Evolutionary conservation across 2,797 vertebrate species (phyloP).

Genomic region (Sciurus carolinensis): DNA sequence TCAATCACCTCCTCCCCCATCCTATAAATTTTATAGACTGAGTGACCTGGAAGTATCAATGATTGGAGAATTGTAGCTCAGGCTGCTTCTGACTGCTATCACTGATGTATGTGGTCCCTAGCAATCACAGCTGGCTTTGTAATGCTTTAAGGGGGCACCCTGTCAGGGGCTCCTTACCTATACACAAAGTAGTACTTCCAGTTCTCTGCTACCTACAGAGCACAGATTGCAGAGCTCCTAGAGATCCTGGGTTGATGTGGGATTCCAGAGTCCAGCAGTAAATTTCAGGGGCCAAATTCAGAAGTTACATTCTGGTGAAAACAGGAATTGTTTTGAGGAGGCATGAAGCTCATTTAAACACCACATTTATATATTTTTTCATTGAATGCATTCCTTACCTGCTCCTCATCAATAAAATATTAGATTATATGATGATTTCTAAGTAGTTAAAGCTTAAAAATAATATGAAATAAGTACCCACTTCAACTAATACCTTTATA

Average conservation of each 20-base stretch:
- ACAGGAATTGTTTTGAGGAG: conserved; percentile 49
- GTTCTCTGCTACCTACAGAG: neutral
- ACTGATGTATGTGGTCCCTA: neutral
- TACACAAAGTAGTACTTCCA: neutral
- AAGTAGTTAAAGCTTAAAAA: conserved; percentile 55
- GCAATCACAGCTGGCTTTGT: neutral
- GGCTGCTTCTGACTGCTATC: neutral
- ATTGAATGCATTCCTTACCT: conserved; percentile 46
- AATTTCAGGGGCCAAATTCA: conserved; percentile 16
- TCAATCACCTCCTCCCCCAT: conserved; percentile 30
- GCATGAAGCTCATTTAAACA: conserved; percentile 31
- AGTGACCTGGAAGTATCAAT: conserved; percentile 45
- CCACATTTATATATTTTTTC: neutral
- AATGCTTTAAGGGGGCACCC: neutral
- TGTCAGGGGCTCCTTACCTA: neutral
- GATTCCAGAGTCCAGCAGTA: conserved; percentile 29
- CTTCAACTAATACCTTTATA: conserved; percentile 26
- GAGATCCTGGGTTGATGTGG: neutral
- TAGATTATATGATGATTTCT: conserved; percentile 29
- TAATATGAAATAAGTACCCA: neutral
- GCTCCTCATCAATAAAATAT: conserved; percentile 6
- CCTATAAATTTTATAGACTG: conserved; percentile 61
- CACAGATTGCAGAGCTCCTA: neutral
- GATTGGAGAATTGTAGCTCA: neutral
- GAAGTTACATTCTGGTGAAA: neutral